Base-by-base conservation (phyloP, 2,888 invertebrate genomes). In the Hydrotaea cyrtoneurina region DNA sequence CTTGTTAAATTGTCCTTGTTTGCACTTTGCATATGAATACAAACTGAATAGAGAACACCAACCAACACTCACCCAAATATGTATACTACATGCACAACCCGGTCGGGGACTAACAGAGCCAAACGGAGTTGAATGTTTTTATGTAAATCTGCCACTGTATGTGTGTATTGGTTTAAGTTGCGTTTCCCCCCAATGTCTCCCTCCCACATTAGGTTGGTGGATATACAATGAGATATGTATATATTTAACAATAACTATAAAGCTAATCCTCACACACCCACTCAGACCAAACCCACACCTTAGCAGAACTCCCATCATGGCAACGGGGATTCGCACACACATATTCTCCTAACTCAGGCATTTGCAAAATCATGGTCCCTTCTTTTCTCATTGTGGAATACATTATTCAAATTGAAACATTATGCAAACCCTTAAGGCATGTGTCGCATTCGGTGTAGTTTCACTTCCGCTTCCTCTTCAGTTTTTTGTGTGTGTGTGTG, bases 331-430 rank as follows among this genome's bases (percentile, higher is more conserved):
- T 0, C 59, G 26, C 5, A 59, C n/a, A n/a, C n/a, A n/a, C n/a
- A n/a, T n/a, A n/a, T n/a, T n/a, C n/a, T 26, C 26, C 59, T 59
- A 2, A 21, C 19, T 21, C 11, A 55, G 5, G 10, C 55, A 55
- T 26, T 2, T 59, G 23, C 26, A 59, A 59, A 59, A 59, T 59
- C 59, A 23, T 59, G 59, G 23, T 59, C 39, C 69, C 46, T 69
- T 69, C 69, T 31, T n/a, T 31, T 31, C 62, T 57, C 11, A 15
- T 59, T 43, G 21, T 76, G 50, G 76, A 76, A 80, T 84, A 78
- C 64, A 80, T 84, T 84, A 84, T 84, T 84, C 80, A 80, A 84
- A 84, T 84, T 75, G 74, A 66, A 78, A 75, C 78, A 80, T 72
- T 78, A 75, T 75, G 55, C 55, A 71, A 75, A 72, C 71, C 81